Evolutionary conservation across 2,113 vertebrate species (phyloP).

Genomic region (Zosterops lateralis): DNA sequence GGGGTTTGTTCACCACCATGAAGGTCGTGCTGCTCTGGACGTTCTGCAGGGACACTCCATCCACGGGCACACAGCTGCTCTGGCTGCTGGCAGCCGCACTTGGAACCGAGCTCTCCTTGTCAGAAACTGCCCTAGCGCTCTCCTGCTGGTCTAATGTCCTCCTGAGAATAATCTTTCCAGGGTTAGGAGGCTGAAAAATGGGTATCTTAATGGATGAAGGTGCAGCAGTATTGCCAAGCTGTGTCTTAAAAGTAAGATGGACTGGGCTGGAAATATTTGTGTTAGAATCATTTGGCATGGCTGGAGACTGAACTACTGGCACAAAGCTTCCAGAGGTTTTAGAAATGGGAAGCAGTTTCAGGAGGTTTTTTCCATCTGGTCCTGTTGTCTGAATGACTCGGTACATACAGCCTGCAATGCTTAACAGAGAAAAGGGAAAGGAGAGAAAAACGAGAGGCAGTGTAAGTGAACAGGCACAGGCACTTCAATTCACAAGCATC

Average conservation of each 20-base stretch:
- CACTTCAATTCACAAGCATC: background rate
- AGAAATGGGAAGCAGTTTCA: slow-evolving; percentile 87
- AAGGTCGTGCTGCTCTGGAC: slow-evolving; percentile 39
- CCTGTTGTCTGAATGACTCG: slow-evolving; percentile 84
- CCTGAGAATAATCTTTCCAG: slow-evolving; percentile 70
- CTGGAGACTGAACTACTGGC: slow-evolving; percentile 63
- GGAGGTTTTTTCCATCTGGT: slow-evolving; percentile 85
- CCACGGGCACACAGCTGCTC: slow-evolving; percentile 43
- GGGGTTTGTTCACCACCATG: slow-evolving; percentile 55
- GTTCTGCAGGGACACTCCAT: slow-evolving; percentile 54
- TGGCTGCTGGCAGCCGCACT: slow-evolving; percentile 24
- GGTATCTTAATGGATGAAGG: slow-evolving; percentile 63
- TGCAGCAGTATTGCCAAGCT: slow-evolving; percentile 53
- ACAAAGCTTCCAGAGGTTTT: slow-evolving; percentile 77
- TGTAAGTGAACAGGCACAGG: background rate
- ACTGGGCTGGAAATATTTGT: slow-evolving; percentile 46
- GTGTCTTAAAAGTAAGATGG: slow-evolving; percentile 63
- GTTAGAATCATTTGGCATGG: slow-evolving; percentile 61
- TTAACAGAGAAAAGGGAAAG: slow-evolving; percentile 67
- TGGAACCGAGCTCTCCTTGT: slow-evolving; percentile 40
- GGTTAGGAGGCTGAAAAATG: slow-evolving; percentile 60
- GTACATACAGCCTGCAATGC: slow-evolving; percentile 85
- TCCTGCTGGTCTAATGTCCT: slow-evolving; percentile 65
- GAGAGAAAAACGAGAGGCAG: slow-evolving; percentile 12
- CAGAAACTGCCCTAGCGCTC: slow-evolving; percentile 46